phyloP scores from a whole-genome alignment of 2,888 invertebrate species.

The Ophion ventricosus region DNA sequence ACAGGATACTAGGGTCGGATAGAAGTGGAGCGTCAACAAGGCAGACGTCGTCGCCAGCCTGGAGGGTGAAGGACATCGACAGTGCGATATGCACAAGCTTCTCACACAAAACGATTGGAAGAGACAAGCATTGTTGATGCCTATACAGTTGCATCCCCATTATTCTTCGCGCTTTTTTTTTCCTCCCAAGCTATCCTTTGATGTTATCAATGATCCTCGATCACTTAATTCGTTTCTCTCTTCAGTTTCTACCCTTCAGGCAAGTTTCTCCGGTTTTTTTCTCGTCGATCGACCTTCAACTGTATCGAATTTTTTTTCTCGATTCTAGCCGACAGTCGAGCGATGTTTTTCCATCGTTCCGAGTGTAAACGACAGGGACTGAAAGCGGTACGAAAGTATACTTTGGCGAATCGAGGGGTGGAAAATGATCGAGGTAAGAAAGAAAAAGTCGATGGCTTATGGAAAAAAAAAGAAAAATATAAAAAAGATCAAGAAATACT shows the following conservation, averaged over 20 bases:
- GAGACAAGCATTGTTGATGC: neutral
- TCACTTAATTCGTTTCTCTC: neutral
- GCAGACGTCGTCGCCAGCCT: constrained; percentile 38
- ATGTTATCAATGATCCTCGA: neutral
- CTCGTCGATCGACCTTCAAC: neutral
- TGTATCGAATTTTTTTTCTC: constrained; percentile 8
- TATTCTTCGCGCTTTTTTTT: neutral
- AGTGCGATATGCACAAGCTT: constrained; percentile 14
- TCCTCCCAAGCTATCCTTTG: neutral
- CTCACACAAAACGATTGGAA: constrained; percentile 26
- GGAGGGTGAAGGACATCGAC: constrained; percentile 30
- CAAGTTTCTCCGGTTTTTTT: neutral
- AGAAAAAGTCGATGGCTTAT: neutral
- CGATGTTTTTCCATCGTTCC: constrained; percentile 16
- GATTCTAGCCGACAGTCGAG: neutral
- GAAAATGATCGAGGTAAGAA: constrained; percentile 8
- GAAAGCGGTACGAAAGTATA: constrained; percentile 18
- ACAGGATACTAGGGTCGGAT: constrained; percentile 8
- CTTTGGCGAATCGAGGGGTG: constrained; percentile 11
- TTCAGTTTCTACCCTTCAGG: neutral
- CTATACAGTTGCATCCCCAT: constrained; percentile 21
- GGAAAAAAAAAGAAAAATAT: neutral
- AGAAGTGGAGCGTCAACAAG: constrained; percentile 50
- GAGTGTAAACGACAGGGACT: constrained; percentile 1
- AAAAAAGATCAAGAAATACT: too few species aligned